A percentile compares a stretch with the other conserved stretches of the same genome.
Evolutionary conservation across 1,140 invertebrate species (phyloP).

Genomic region (Popillia japonica): DNA sequence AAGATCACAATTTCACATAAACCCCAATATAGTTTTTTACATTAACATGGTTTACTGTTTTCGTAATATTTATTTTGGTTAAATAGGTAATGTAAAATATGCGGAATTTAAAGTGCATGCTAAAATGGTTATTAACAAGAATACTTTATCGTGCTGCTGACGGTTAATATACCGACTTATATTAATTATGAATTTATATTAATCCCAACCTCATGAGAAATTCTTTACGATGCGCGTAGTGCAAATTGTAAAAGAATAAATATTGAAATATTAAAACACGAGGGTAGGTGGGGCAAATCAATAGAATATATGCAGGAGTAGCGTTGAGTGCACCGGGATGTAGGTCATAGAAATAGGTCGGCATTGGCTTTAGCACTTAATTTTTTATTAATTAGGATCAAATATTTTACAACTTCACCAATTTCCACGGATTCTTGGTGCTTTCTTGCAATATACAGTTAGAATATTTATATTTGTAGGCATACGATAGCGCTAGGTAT

Average conservation of each 20-base stretch:
- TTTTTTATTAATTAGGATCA: not conserved
- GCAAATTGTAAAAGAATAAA: not conserved
- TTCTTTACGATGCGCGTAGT: not conserved
- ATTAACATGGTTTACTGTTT: no score
- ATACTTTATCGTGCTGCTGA: not conserved
- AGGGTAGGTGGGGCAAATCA: constrained; percentile 37
- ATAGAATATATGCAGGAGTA: constrained; percentile 37
- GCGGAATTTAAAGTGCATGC: no score
- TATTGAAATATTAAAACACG: constrained; percentile 23
- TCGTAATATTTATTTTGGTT: no score
- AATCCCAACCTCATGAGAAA: not conserved
- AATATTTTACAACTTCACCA: not conserved
- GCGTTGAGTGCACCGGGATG: constrained; percentile 30
- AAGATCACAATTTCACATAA: not conserved
- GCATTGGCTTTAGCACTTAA: constrained; percentile 9
- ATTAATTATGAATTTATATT: not conserved
- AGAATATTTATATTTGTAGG: not conserved
- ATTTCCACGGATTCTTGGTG: no score
- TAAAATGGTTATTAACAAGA: not conserved
- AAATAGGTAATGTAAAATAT: no score
- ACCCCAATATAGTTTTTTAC: not conserved
- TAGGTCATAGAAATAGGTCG: constrained; percentile 39
- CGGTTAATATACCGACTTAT: not conserved
- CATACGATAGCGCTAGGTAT: no score
- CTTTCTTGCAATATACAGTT: no score